Base-by-base conservation (phyloP, 2,888 invertebrate genomes). In the Lochmaea crataegi region DNA sequence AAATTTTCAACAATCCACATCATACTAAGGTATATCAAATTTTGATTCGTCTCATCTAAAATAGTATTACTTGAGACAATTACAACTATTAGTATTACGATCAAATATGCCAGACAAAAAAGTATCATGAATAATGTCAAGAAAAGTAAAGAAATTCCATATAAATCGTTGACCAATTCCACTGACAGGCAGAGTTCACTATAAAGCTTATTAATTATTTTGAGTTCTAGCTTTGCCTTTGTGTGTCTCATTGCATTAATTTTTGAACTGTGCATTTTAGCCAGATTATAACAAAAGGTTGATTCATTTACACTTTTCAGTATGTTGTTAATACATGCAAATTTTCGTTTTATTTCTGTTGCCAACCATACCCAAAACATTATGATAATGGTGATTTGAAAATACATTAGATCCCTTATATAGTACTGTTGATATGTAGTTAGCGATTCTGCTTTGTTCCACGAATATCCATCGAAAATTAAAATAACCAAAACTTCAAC, bases 1-100 rank as follows among this genome's bases (percentile, higher is more conserved):
- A 60, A 60, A 60, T 60, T 60, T 60, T 60, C 38, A 5, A 22
- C 18, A n/a, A 60, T 60, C 60, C 60, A 60, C 60, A 60, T 38
- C 9, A 32, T 10, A 22, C 60, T 60, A 41, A 38, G 12, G 11
- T 18, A 38, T 41, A 60, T n/a, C n/a, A 60, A n/a, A 12, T 14
- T 48, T 11, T 48, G 5, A 48, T 6, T 48, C n/a, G 12, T 48
- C 14, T 48, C 12, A n/a, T 48, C 48, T 4, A 48, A 48, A 48
- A 48, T 14, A 48, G 48, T n/a, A n/a, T 48, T 14, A 14, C n/a
- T 48, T 0, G 48, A 2, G n/a, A 48, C 1, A 48, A 32, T 32
- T 32, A 48, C 48, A 48, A 12, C 48, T n/a, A 48, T 14, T 48
- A 48, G 4, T 14, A 48, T n/a, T 48, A 48, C 48, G n/a, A 48